These are phyloP conservation scores for Lampropteryx suffumata DNA, from an alignment of 2,888 invertebrate species.

Conservation along the genomic window DNA sequence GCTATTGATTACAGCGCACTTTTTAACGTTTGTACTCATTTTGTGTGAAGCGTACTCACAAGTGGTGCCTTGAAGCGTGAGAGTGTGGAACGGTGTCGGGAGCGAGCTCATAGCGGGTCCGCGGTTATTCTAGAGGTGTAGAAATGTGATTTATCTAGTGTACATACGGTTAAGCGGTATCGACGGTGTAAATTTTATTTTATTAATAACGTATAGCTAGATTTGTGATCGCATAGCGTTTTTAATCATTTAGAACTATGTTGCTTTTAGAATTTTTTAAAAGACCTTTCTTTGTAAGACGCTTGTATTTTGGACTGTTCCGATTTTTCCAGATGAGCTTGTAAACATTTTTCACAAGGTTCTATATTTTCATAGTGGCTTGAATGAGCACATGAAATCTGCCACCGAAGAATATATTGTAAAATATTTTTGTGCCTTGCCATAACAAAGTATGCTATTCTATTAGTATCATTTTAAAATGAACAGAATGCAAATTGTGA, in stretches of 20 bases:
- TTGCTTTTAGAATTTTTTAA: constrained; percentile 26
- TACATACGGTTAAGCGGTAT: constrained; percentile 73
- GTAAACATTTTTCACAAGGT: constrained; percentile 24
- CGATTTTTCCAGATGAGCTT: constrained; percentile 28
- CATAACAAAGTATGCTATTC: constrained; percentile 23
- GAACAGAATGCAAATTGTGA: constrained; percentile 9
- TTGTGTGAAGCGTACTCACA: constrained; percentile 4
- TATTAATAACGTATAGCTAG: constrained; percentile 68
- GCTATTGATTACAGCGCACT: no score
- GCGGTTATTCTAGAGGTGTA: constrained; percentile 39
- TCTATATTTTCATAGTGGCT: constrained; percentile 23
- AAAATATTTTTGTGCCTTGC: constrained; percentile 32
- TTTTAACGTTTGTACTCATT: background rate
- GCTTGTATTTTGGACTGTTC: constrained; percentile 33
- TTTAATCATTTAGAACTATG: constrained; percentile 30
- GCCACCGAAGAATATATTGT: constrained; percentile 21
- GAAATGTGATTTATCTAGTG: constrained; percentile 78
- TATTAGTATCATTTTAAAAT: constrained; percentile 15
- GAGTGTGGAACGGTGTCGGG: constrained; percentile 4
- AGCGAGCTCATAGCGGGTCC: constrained; percentile 6
- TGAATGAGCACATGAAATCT: constrained; percentile 16
- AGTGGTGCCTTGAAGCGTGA: constrained; percentile 2
- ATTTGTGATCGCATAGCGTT: constrained; percentile 77
- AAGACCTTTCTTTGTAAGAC: constrained; percentile 24
- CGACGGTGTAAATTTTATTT: constrained; percentile 77